These are phyloP conservation scores for Hippocampus comes DNA, from an alignment of 2,113 vertebrate genomes.

Conservation along the genomic window DNA sequence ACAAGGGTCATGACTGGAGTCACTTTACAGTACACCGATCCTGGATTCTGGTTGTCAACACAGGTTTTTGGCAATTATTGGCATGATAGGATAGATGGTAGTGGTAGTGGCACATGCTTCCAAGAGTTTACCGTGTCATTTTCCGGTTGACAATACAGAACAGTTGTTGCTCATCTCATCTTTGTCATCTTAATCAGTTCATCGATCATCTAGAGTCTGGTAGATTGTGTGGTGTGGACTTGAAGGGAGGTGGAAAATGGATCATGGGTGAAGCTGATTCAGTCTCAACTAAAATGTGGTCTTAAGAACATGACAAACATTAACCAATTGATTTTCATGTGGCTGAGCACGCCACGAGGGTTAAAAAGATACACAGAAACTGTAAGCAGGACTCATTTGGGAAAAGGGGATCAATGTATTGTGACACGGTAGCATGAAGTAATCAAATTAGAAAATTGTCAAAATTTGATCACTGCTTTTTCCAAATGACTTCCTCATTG, in stretches of 20 bases:
- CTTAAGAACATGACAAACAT: background rate
- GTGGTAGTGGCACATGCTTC: background rate
- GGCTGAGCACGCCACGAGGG: too few relatives aligned
- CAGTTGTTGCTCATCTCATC: background rate
- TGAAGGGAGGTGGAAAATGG: too few relatives aligned
- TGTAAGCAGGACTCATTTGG: background rate
- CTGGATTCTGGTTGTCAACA: constrained; percentile 14
- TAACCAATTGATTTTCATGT: background rate
- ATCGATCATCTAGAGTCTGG: background rate
- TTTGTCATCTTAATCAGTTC: background rate
- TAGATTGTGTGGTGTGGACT: background rate
- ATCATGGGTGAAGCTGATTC: too few relatives aligned
- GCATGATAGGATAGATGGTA: background rate
- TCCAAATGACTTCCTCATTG: background rate
- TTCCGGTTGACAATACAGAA: background rate
- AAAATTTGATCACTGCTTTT: background rate
- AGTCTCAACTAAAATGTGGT: too few relatives aligned
- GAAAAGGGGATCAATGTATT: background rate
- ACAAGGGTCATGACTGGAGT: background rate
- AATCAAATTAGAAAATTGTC: background rate
- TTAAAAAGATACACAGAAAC: background rate
- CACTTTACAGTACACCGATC: constrained; percentile 10
- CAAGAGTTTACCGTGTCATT: background rate
- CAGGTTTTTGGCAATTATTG: background rate
- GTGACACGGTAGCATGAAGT: background rate